Percentiles rank a stretch among this genome's conserved stretches.
These are phyloP conservation scores for Empidonax alnorum DNA, from an alignment of 2,113 vertebrate genomes.

Conservation along the genomic window DNA sequence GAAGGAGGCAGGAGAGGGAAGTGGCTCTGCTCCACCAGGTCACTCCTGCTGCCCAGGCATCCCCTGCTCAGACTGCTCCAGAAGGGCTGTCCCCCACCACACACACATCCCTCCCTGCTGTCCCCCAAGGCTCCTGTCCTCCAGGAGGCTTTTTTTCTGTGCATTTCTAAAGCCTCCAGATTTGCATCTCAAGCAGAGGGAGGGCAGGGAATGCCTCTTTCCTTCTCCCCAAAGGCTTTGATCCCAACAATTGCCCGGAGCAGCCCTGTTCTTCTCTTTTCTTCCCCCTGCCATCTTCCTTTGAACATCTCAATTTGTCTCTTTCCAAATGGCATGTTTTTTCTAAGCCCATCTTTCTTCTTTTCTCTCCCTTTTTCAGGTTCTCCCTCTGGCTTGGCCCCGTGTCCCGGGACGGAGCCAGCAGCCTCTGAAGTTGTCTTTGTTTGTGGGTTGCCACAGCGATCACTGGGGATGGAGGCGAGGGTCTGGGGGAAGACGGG, in stretches of 20 bases:
- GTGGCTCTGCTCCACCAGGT: background rate
- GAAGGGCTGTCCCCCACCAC: background rate
- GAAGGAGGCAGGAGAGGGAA: background rate
- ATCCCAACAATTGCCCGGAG: conserved; percentile 26
- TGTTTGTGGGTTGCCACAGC: conserved; percentile 40
- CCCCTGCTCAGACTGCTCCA: background rate
- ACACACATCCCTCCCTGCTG: background rate
- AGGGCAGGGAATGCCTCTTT: conserved; percentile 37
- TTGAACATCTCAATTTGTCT: conserved; percentile 69
- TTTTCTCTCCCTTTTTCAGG: conserved; percentile 19
- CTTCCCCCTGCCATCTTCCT: conserved; percentile 48
- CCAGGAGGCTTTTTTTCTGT: background rate
- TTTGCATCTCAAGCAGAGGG: conserved; percentile 63
- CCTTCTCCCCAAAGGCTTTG: conserved; percentile 42
- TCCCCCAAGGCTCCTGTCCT: background rate
- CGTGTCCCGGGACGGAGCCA: background rate
- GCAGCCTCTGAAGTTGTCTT: conserved; percentile 20
- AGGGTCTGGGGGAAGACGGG: background rate
- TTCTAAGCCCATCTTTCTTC: conserved; percentile 38
- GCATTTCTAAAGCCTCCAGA: conserved; percentile 49
- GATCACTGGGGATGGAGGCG: background rate
- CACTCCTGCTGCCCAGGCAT: background rate
- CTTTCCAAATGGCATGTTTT: conserved; percentile 1
- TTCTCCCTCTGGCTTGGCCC: conserved; percentile 26
- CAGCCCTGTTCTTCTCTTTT: conserved; percentile 20